phyloP scores from a whole-genome alignment of 2,113 vertebrate species.

The Dasyurus viverrinus region DNA sequence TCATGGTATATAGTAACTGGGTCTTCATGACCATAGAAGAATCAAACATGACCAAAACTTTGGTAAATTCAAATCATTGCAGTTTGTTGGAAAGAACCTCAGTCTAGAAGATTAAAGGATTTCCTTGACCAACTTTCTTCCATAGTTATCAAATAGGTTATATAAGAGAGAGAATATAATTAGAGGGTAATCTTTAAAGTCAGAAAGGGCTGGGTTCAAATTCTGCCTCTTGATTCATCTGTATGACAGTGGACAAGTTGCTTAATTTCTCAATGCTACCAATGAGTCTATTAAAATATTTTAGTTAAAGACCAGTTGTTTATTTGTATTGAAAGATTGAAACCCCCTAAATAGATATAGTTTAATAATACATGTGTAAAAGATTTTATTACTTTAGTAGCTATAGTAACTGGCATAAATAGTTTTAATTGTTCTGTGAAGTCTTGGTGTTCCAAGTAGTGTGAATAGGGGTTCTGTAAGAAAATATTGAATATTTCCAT shows the following conservation, averaged over 20 bases:
- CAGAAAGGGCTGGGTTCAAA: neutral
- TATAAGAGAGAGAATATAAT: neutral
- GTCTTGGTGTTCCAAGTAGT: neutral
- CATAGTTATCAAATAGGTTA: neutral
- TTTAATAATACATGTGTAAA: neutral
- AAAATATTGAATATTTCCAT: neutral
- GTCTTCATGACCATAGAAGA: neutral
- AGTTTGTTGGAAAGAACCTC: neutral
- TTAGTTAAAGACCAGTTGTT: neutral
- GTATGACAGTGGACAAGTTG: neutral
- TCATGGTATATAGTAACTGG: neutral
- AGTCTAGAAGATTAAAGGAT: neutral
- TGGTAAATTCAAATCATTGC: neutral
- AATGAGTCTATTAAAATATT: neutral
- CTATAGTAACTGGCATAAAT: neutral
- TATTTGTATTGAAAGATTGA: neutral
- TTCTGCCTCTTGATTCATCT: neutral
- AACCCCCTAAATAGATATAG: neutral
- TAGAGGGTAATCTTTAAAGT: neutral
- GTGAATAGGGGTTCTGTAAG: neutral
- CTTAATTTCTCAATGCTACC: neutral
- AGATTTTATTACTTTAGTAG: neutral
- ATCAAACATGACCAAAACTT: neutral
- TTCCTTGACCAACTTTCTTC: neutral
- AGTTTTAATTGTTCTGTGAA: neutral